Evolutionary conservation across 2,888 invertebrate species (phyloP).

Genomic region (Agriotes lineatus): DNA sequence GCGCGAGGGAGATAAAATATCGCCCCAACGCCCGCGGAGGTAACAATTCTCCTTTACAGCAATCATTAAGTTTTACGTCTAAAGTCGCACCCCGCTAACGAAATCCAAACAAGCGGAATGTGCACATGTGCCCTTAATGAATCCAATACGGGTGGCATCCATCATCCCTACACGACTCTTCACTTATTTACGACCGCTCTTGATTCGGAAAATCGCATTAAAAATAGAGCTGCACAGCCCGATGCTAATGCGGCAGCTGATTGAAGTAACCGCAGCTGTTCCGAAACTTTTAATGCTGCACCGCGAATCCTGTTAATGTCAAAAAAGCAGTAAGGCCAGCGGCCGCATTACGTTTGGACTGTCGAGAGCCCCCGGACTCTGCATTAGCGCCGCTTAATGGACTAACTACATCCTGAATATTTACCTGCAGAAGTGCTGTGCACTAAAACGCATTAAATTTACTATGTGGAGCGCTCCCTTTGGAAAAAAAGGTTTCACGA

Average conservation of each 20-base stretch:
- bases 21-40: conserved; percentile 44
- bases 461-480: too few species aligned
- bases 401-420: too few species aligned
- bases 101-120: conserved; percentile 28
- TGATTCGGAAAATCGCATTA: conserved; percentile 28
- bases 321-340: conserved; percentile 23
- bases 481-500: too few species aligned
- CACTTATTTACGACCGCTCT: conserved; percentile 43
- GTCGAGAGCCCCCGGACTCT: conserved; percentile 23
- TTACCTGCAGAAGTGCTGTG: too few species aligned
- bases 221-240: conserved; percentile 19
- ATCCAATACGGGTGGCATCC: conserved; percentile 23
- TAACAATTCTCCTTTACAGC: conserved; percentile 51
- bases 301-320: conserved; percentile 34
- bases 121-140: conserved; percentile 31
- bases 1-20: conserved; percentile 53
- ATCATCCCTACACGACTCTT: conserved; percentile 43
- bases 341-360: too few species aligned
- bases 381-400: conserved; percentile 4
- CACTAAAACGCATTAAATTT: too few species aligned
- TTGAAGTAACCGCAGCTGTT: conserved; percentile 34
- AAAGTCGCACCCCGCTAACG: conserved; percentile 22
- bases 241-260: conserved; percentile 28
- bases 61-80: conserved; percentile 53
- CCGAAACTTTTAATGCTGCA: conserved; percentile 35